Percentiles rank a stretch among this genome's conserved stretches.
Evolutionary conservation across 1,140 invertebrate species (phyloP).

Genomic region (Drosophila eugracilis): DNA sequence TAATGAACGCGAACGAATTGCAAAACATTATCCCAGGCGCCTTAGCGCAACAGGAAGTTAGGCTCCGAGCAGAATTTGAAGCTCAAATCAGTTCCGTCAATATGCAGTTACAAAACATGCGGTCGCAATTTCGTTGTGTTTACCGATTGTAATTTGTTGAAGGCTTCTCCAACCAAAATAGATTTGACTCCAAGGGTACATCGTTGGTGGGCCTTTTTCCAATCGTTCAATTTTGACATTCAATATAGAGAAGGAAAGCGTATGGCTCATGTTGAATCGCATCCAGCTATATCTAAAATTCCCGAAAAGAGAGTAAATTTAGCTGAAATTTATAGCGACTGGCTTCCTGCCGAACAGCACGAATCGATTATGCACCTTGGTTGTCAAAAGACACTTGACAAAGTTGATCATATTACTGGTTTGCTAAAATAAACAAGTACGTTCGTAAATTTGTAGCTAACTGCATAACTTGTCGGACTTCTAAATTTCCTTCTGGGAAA

Average conservation of each 20-base stretch:
- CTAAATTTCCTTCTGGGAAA: no score
- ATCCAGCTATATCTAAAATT: neutral
- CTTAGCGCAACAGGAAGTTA: no score
- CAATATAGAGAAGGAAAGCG: neutral
- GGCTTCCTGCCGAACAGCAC: constrained; percentile 15
- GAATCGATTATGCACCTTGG: no score
- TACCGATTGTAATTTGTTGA: constrained; percentile 2
- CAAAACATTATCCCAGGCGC: no score
- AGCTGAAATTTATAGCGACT: constrained; percentile 35
- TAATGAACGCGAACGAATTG: no score
- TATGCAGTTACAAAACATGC: no score
- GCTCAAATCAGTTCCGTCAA: neutral
- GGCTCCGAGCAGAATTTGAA: no score
- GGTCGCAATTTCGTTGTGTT: neutral
- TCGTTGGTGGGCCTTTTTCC: constrained; percentile 1
- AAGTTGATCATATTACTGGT: no score
- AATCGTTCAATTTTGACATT: constrained; percentile 3
- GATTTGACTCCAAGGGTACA: neutral
- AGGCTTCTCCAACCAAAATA: neutral
- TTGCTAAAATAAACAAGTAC: no score
- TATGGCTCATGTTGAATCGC: neutral
- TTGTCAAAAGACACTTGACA: no score
- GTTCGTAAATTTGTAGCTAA: no score
- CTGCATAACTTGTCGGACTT: no score
- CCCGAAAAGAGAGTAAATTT: constrained; percentile 23